Percentiles rank a stretch among this genome's conserved stretches.
These are phyloP conservation scores for Orbicella faveolata DNA, from an alignment of 64 coral and sea anemone genomes.

Conservation along the genomic window DNA sequence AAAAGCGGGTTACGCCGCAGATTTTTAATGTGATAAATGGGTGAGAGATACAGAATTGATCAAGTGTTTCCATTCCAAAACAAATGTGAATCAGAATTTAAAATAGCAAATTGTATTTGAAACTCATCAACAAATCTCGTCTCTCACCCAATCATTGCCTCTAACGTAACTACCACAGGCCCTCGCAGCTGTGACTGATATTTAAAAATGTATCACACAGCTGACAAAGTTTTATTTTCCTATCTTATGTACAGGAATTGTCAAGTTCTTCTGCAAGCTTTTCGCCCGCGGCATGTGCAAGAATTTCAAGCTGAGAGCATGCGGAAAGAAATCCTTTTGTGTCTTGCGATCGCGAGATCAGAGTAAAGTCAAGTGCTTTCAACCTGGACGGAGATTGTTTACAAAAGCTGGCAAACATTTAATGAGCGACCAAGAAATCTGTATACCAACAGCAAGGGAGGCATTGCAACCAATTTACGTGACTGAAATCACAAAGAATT, in stretches of 20 bases:
- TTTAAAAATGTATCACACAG: not conserved
- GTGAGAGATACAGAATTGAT: not conserved
- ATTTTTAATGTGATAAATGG: not conserved
- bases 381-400: not conserved
- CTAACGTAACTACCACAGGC: not conserved
- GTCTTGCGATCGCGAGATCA: not conserved
- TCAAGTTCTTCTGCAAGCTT: slow-evolving; percentile 1
- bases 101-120: slow-evolving; percentile 30
- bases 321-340: not conserved
- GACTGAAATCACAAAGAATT: slow-evolving; percentile 22
- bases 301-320: slow-evolving; percentile 18
- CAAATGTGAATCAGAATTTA: slow-evolving; percentile 2
- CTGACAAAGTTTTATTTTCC: not conserved
- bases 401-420: not conserved
- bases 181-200: not conserved
- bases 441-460: slow-evolving; percentile 11
- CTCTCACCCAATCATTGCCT: slow-evolving; percentile 16
- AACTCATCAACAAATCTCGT: slow-evolving; percentile 13
- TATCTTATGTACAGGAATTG: not conserved
- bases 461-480: slow-evolving; percentile 33
- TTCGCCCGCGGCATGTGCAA: not conserved
- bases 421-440: slow-evolving; percentile 21
- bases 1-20: not conserved
- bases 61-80: slow-evolving; percentile 14
- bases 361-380: not conserved